Conservation (phyloP, 2,113 vertebrate genomes). For the Hippoglossus stenolepis region DNA sequence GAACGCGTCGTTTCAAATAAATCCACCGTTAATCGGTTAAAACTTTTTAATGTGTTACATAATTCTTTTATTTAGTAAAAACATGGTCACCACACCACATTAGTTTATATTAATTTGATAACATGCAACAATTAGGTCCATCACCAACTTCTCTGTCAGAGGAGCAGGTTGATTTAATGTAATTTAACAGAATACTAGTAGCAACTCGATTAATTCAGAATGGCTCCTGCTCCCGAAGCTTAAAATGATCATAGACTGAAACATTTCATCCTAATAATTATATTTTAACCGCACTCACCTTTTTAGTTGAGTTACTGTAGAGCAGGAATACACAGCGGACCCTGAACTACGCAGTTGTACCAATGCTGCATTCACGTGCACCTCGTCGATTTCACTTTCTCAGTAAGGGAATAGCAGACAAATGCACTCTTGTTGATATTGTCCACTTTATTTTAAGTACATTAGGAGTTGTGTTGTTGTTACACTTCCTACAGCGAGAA, state of each 20-base stretch:
- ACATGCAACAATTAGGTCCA: too few species aligned
- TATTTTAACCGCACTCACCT: constrained; percentile 20
- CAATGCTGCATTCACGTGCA: constrained; percentile 36
- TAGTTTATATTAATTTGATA: accelerated
- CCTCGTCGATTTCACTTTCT: constrained; percentile 1
- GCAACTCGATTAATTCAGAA: background rate
- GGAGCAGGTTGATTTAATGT: background rate
- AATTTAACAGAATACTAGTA: accelerated
- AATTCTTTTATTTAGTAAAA: too few species aligned
- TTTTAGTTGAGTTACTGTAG: background rate
- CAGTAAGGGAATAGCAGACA: background rate
- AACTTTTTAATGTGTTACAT: too few species aligned
- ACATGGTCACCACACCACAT: too few species aligned
- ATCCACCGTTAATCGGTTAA: too few species aligned
- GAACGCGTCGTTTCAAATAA: too few species aligned
- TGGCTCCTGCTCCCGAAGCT: too few species aligned
- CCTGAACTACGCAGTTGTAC: constrained; percentile 25
- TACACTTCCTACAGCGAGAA: too few species aligned
- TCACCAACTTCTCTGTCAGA: background rate
- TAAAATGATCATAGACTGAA: too few species aligned
- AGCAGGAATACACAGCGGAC: background rate
- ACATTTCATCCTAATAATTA: background rate
- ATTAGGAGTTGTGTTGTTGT: background rate
- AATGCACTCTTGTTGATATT: background rate
- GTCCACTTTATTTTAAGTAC: background rate